phyloP scores from a whole-genome alignment of 2,888 invertebrate species.

The Sarcophaga rosellei region DNA sequence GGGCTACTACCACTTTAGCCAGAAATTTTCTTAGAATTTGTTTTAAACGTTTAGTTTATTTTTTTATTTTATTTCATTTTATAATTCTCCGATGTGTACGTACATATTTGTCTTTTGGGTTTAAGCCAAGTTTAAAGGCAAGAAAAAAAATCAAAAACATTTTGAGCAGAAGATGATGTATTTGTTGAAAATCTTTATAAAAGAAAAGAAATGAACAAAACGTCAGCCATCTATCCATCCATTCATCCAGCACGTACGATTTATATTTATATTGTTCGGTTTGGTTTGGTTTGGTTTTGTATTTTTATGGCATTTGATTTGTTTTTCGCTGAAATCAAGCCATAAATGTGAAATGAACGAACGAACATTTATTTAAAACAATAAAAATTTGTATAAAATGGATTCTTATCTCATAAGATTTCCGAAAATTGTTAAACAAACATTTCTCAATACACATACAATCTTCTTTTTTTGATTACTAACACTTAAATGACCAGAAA shows the following conservation, averaged over 20 bases:
- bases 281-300: constrained; percentile 27
- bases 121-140: constrained; percentile 37
- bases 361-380: constrained; percentile 60
- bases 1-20: constrained; percentile 36
- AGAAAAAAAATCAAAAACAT: constrained; percentile 20
- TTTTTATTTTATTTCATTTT: neutral
- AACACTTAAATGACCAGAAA: constrained; percentile 10
- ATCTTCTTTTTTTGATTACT: constrained; percentile 41
- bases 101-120: neutral
- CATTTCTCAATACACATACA: too few relatives aligned
- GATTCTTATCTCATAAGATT: constrained; percentile 57
- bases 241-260: constrained; percentile 68
- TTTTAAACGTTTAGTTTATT: constrained; percentile 32
- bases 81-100: neutral
- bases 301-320: constrained; percentile 68
- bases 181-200: constrained; percentile 53
- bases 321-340: constrained; percentile 66
- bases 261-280: constrained; percentile 58
- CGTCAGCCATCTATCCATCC: neutral
- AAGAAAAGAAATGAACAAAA: too few relatives aligned
- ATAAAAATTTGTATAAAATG: constrained; percentile 65
- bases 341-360: constrained; percentile 57
- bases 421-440: constrained; percentile 55
- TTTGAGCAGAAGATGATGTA: constrained; percentile 60
- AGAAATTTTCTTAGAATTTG: constrained; percentile 63